These are phyloP conservation scores for Pagetopsis macropterus DNA, from an alignment of 2,797 vertebrate species.

Conservation along the genomic window DNA sequence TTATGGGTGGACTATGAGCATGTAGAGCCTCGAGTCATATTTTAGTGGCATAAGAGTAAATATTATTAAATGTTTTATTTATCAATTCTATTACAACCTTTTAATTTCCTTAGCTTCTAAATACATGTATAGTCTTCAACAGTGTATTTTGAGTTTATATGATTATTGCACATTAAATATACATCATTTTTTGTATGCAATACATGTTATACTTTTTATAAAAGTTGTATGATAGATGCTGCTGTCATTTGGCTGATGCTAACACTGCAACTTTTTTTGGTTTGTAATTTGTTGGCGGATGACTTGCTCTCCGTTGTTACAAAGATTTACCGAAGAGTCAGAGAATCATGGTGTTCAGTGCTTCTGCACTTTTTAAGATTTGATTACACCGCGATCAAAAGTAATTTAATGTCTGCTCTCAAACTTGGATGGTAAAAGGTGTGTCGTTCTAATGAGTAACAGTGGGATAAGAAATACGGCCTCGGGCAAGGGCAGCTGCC, in stretches of 20 bases:
- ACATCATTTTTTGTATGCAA: neutral
- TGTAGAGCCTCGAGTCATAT: neutral
- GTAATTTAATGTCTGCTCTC: conserved; percentile 29
- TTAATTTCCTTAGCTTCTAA: neutral
- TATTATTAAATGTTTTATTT: too few relatives aligned
- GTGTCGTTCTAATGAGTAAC: conserved; percentile 41
- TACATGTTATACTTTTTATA: conserved; percentile 8
- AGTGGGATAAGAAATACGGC: conserved; percentile 39
- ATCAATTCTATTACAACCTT: neutral
- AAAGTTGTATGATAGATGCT: conserved; percentile 27
- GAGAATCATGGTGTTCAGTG: neutral
- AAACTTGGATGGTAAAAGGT: conserved; percentile 11
- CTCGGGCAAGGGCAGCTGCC: conserved; percentile 45
- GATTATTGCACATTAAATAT: too few relatives aligned
- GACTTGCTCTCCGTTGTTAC: neutral
- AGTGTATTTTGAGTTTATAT: neutral
- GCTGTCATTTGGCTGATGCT: conserved; percentile 19
- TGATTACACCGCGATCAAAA: conserved; percentile 36
- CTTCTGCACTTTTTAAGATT: conserved; percentile 15
- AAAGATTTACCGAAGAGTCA: neutral
- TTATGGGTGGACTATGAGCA: neutral
- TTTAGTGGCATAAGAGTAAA: neutral
- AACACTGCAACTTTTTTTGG: neutral
- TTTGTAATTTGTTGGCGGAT: conserved; percentile 13
- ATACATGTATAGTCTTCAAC: neutral